Evolutionary conservation across 1,140 invertebrate species (phyloP), one percentile per base, ranked within the genome.

Genomic region (Bathynomus jamesi): DNA sequence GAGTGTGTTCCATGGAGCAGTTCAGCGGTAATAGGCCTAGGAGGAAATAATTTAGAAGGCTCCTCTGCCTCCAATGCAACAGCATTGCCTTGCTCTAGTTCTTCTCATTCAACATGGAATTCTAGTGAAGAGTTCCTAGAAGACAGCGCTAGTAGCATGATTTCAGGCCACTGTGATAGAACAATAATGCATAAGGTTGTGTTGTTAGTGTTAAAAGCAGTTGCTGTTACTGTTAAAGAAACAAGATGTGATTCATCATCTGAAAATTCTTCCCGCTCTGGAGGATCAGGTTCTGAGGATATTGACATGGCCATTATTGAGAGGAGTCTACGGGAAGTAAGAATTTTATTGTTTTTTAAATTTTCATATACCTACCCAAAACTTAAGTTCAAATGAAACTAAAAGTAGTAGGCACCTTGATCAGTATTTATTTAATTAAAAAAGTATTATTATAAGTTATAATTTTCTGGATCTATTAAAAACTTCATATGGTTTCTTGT

Each of bases 281-380:
- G 69, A 21, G 73, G 74, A 21, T 79, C 79, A 4, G 79, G 78
- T 25, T 79, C 80, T 0, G 80, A 81, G 61, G 91, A 92, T 81
- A 90, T 90, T 73, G 93, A 95, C 78, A 93, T 94, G 89, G 88
- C 90, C 75, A 87, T 93, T 11, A 93, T 94, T 32, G 91, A 93
- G 79, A 84, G 90, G 66, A 92, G 91, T 53, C 92, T 94, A 67
- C 84, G 89, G 17, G 32, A 40, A 17, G 32, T 40, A 8, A 40
- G 32, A 8, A 7, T 8, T 8, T 8, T 8, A 8, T 8, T 8
- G 7, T 8, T 40, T 40, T 40, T 40, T 40, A 7, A 40, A 17
- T 40, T 8, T 40, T 8, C 32, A 40, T 8, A 40, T 7, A 40
- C 7, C 32, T 40, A 8, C 17, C 17, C 32, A 40, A 40, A 40